A percentile compares a stretch with the other conserved stretches of the same genome.
Evolutionary conservation across 2,888 invertebrate species (phyloP).

Genomic region (Nemotelus nigrinus): DNA sequence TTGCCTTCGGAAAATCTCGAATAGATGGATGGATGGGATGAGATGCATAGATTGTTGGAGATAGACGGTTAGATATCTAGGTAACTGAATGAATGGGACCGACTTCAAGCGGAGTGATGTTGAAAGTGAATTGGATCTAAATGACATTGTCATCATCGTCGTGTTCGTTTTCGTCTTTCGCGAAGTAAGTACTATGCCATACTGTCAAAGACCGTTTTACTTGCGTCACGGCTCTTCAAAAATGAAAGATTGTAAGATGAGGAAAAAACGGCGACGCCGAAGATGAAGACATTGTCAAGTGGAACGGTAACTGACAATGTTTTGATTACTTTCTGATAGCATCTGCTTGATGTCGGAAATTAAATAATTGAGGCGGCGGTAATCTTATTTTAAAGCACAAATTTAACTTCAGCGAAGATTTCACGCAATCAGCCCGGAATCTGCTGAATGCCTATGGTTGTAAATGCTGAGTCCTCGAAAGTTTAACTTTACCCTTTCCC

Average conservation of each 20-base stretch:
- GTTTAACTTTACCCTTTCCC: too few relatives aligned
- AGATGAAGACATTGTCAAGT: conserved; percentile 16
- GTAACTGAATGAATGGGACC: conserved; percentile 16
- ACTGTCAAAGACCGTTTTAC: background rate
- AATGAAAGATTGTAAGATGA: background rate
- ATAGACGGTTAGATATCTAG: conserved; percentile 11
- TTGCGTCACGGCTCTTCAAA: background rate
- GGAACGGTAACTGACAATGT: conserved; percentile 30
- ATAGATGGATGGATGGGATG: background rate
- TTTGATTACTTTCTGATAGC: conserved; percentile 30
- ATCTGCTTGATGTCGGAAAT: conserved; percentile 8
- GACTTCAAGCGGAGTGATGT: background rate
- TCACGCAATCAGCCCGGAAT: too few relatives aligned
- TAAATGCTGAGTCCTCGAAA: too few relatives aligned
- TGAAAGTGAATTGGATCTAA: conserved; percentile 39
- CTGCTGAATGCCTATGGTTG: too few relatives aligned
- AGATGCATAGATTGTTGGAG: background rate
- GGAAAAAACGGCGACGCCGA: background rate
- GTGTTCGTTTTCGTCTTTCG: background rate
- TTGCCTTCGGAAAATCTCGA: conserved; percentile 38
- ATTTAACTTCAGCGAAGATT: too few relatives aligned
- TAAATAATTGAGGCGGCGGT: conserved; percentile 31
- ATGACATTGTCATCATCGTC: background rate
- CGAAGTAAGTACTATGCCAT: background rate
- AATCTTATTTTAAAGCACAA: background rate